These are phyloP conservation scores for Drosophila arizonae DNA, from an alignment of 1,140 invertebrate species.

Conservation along the genomic window DNA sequence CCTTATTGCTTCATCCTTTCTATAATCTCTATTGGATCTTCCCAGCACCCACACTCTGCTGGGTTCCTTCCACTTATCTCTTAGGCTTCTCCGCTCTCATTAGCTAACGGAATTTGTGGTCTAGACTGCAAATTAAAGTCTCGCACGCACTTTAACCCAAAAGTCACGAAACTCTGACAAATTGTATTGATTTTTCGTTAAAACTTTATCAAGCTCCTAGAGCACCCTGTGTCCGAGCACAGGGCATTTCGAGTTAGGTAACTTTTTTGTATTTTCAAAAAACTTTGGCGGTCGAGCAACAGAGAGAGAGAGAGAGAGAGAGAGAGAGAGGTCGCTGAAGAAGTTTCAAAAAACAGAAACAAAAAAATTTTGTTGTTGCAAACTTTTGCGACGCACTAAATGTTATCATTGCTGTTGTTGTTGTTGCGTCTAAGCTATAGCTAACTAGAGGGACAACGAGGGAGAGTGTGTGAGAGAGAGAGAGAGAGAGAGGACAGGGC, in stretches of 20 bases:
- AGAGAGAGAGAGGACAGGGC: too few species aligned
- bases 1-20: too few species aligned
- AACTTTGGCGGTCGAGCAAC: not conserved
- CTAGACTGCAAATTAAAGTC: slow-evolving; percentile 16
- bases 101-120: too few species aligned
- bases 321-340: slow-evolving; percentile 43
- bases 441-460: not conserved
- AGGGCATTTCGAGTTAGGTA: slow-evolving; percentile 36
- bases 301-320: not conserved
- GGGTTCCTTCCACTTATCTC: too few species aligned
- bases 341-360: slow-evolving; percentile 57
- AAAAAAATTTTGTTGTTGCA: slow-evolving; percentile 44
- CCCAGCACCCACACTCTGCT: too few species aligned
- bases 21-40: too few species aligned
- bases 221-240: slow-evolving; percentile 23
- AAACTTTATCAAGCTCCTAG: slow-evolving; percentile 11
- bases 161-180: slow-evolving; percentile 20
- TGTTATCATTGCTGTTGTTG: slow-evolving; percentile 64
- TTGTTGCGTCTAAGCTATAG: slow-evolving; percentile 58
- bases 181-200: slow-evolving; percentile 44
- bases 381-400: slow-evolving; percentile 80
- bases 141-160: slow-evolving; percentile 35
- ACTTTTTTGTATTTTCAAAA: slow-evolving; percentile 38
- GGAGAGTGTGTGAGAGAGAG: not conserved
- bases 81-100: too few species aligned